A percentile compares a stretch with the other conserved stretches of the same genome.
Conservation (phyloP, 2,888 invertebrate genomes). For the Cenopis cana region DNA sequence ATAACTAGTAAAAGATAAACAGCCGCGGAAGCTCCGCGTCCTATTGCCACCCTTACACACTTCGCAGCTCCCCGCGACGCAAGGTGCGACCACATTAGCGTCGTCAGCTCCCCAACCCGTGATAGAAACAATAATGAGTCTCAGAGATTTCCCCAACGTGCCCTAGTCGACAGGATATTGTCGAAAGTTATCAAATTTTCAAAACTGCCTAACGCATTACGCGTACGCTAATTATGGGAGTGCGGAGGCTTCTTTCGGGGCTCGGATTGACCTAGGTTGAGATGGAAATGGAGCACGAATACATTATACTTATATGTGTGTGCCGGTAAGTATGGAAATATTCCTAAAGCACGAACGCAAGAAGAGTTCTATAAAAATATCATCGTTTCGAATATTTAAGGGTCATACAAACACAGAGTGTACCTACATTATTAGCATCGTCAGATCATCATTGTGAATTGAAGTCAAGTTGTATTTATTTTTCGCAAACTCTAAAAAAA, state of each 20-base stretch:
- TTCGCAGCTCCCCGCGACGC: slow-evolving; percentile 51
- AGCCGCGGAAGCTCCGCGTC: background rate
- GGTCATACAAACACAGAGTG: too few relatives aligned
- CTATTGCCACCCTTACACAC: slow-evolving; percentile 4
- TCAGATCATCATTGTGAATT: too few relatives aligned
- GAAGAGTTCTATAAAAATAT: too few relatives aligned
- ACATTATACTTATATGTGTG: slow-evolving; percentile 4
- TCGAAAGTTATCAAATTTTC: slow-evolving; percentile 85
- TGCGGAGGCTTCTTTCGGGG: slow-evolving; percentile 36
- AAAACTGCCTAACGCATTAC: slow-evolving; percentile 81
- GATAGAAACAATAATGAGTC: slow-evolving; percentile 77
- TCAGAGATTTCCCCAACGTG: slow-evolving; percentile 81
- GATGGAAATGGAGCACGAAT: background rate
- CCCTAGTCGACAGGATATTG: slow-evolving; percentile 79
- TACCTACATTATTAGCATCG: too few relatives aligned
- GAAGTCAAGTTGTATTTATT: background rate
- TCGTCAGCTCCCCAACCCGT: slow-evolving; percentile 67
- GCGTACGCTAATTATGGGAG: slow-evolving; percentile 76
- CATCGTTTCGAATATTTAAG: too few relatives aligned
- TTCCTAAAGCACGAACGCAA: background rate
- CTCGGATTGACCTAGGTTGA: slow-evolving; percentile 15
- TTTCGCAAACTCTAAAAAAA: background rate
- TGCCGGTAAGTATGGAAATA: background rate
- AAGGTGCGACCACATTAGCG: slow-evolving; percentile 78
- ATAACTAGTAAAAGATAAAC: too few relatives aligned